phyloP scores from a whole-genome alignment of 1,140 invertebrate species.

The Brachionus rotundiformis region DNA sequence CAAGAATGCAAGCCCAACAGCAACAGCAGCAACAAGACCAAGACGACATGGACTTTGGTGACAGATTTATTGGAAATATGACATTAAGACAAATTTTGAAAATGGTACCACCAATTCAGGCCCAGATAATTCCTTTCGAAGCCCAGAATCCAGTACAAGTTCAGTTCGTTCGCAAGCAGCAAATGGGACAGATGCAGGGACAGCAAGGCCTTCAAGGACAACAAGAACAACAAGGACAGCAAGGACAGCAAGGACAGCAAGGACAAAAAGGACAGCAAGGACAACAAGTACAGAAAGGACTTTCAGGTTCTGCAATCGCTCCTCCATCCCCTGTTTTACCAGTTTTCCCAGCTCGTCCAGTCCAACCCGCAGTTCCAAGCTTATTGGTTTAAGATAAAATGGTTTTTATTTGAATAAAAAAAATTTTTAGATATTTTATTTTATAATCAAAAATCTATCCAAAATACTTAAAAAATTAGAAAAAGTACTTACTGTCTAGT shows the following conservation, averaged over 20 bases:
- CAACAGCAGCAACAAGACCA: background rate
- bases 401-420: background rate
- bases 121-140: background rate
- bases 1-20: background rate
- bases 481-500: background rate
- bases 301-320: background rate
- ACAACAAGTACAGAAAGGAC: background rate
- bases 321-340: background rate
- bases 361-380: background rate
- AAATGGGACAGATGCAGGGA: background rate
- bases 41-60: background rate
- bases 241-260: background rate
- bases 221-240: background rate
- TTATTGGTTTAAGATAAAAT: background rate
- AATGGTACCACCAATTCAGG: slow-evolving; percentile 1
- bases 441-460: no score
- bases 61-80: background rate
- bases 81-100: background rate
- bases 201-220: background rate
- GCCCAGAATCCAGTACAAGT: slow-evolving; percentile 16
- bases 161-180: background rate
- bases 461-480: background rate
- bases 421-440: background rate
- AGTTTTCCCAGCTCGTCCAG: background rate
- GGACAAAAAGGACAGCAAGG: background rate